These are phyloP conservation scores for Tetranychus cinnabarinus DNA, from an alignment of 1,140 invertebrate genomes.

Conservation along the genomic window DNA sequence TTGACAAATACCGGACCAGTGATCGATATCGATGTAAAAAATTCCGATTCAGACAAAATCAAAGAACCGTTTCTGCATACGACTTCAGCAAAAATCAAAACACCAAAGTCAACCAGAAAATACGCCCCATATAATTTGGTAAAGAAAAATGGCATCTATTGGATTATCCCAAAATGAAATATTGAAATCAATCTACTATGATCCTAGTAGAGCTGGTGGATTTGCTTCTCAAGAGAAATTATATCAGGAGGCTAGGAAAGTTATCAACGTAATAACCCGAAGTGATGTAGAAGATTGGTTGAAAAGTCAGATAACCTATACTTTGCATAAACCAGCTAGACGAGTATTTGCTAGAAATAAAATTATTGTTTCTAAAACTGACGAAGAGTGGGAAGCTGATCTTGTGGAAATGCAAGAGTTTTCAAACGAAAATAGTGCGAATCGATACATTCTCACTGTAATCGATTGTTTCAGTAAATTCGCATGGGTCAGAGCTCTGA, in stretches of 20 bases:
- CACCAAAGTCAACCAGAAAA: too few relatives aligned
- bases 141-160: too few relatives aligned
- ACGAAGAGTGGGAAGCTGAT: slow-evolving; percentile 14
- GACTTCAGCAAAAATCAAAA: too few relatives aligned
- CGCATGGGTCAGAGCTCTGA: slow-evolving; percentile 7
- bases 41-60: too few relatives aligned
- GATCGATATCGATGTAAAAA: too few relatives aligned
- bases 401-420: slow-evolving; percentile 12
- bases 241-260: not conserved
- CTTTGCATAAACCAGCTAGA: slow-evolving; percentile 10
- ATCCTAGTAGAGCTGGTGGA: not conserved
- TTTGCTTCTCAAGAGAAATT: not conserved
- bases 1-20: too few relatives aligned
- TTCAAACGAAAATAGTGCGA: slow-evolving; percentile 10
- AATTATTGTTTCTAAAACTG: slow-evolving; percentile 5
- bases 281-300: slow-evolving; percentile 5
- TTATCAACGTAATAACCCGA: not conserved
- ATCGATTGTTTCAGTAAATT: slow-evolving; percentile 15
- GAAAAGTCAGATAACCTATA: slow-evolving; percentile 12
- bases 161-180: not conserved
- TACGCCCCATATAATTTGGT: too few relatives aligned
- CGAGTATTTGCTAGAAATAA: slow-evolving; percentile 11
- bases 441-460: slow-evolving; percentile 12
- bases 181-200: not conserved
- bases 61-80: too few relatives aligned